Evolutionary conservation across 2,888 invertebrate species (phyloP).

Genomic region (Pachydiplax longipennis): DNA sequence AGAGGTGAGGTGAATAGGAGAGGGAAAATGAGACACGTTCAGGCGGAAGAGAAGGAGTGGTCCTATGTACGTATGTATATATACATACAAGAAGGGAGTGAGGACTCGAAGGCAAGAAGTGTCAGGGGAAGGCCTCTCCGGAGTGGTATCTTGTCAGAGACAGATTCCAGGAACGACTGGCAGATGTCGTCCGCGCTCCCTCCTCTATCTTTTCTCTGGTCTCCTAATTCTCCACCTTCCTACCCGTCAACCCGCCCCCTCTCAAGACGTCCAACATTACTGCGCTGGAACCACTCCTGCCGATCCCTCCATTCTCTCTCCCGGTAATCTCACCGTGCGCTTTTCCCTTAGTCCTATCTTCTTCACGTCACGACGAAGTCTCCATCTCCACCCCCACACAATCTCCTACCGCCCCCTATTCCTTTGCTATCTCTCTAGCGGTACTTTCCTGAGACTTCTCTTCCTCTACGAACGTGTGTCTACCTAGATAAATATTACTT

Average conservation of each 20-base stretch:
- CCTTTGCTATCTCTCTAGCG: neutral
- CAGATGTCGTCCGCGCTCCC: slow-evolving; percentile 44
- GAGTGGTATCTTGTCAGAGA: slow-evolving; percentile 45
- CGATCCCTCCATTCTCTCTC: neutral
- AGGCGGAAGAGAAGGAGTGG: neutral
- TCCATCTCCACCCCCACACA: neutral
- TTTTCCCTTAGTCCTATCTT: slow-evolving; percentile 39
- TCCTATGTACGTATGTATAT: neutral
- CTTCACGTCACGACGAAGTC: slow-evolving; percentile 39
- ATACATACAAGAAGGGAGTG: neutral
- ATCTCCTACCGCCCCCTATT: neutral
- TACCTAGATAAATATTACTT: neutral
- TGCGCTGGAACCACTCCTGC: neutral
- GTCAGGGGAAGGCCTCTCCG: slow-evolving; percentile 26
- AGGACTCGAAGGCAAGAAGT: slow-evolving; percentile 2
- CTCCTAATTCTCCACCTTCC: slow-evolving; percentile 18
- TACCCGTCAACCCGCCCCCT: neutral
- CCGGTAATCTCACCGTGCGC: slow-evolving; percentile 25
- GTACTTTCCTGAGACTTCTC: neutral
- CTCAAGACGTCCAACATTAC: slow-evolving; percentile 29
- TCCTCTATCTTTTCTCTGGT: slow-evolving; percentile 9
- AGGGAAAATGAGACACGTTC: neutral
- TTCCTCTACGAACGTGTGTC: neutral
- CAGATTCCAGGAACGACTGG: slow-evolving; percentile 44
- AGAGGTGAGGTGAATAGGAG: neutral